A percentile compares a stretch with the other conserved stretches of the same genome.
These are phyloP conservation scores for Bembecia ichneumoniformis DNA, from an alignment of 2,888 invertebrate genomes.

Conservation along the genomic window DNA sequence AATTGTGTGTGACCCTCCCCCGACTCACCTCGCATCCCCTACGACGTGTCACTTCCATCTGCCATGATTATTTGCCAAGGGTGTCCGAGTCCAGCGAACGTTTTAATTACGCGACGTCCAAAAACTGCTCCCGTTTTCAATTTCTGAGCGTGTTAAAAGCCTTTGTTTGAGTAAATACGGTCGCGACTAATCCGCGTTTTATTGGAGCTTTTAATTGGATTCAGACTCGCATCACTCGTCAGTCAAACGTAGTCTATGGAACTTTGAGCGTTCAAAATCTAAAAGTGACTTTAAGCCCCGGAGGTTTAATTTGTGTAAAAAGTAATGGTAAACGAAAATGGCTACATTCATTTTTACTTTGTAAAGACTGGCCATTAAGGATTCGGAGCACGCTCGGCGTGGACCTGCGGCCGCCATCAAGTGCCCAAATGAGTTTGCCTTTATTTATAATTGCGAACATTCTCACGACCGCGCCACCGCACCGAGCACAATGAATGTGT, in stretches of 20 bases:
- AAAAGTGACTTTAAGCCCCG: neutral
- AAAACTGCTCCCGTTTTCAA: slow-evolving; percentile 35
- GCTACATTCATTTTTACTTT: neutral
- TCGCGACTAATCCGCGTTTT: slow-evolving; percentile 27
- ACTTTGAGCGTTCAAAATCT: too few relatives aligned
- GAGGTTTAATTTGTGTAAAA: neutral
- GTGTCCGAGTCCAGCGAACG: slow-evolving; percentile 17
- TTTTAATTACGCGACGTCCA: slow-evolving; percentile 34
- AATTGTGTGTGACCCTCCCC: slow-evolving; percentile 50
- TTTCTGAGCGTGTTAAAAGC: slow-evolving; percentile 16
- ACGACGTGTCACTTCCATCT: slow-evolving; percentile 26
- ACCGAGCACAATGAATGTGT: slow-evolving; percentile 1
- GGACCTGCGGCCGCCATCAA: slow-evolving; percentile 26
- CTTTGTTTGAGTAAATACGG: slow-evolving; percentile 37
- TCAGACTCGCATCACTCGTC: neutral
- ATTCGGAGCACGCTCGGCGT: slow-evolving; percentile 28
- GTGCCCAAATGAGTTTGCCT: slow-evolving; percentile 47
- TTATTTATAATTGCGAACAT: slow-evolving; percentile 39
- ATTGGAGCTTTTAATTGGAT: slow-evolving; percentile 11
- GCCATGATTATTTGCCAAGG: slow-evolving; percentile 24
- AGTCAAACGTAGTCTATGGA: too few relatives aligned
- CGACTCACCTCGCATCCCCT: slow-evolving; percentile 1
- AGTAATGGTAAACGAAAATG: neutral
- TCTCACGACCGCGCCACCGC: slow-evolving; percentile 3
- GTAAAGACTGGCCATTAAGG: slow-evolving; percentile 25